Evolutionary conservation across 2,797 vertebrate species (phyloP).

Genomic region (Parauchenoglanis ngamensis): DNA sequence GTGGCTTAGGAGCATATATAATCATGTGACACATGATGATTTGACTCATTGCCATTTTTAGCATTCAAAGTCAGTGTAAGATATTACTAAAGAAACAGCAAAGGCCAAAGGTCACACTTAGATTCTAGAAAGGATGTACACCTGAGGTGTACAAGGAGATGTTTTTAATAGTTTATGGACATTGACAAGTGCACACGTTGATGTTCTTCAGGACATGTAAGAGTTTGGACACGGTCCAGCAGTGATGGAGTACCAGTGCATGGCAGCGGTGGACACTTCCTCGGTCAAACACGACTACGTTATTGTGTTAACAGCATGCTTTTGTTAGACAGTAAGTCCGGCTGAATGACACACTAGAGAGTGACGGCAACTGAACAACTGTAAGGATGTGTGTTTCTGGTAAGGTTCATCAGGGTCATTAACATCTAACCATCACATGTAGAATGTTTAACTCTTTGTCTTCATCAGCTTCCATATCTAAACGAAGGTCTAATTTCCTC

Average conservation of each 20-base stretch:
- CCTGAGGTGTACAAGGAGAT: neutral
- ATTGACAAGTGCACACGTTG: neutral
- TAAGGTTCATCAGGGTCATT: too few species aligned
- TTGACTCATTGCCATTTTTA: constrained; percentile 38
- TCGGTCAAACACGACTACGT: neutral
- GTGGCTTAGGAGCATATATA: constrained; percentile 25
- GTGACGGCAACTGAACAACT: neutral
- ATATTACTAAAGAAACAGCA: neutral
- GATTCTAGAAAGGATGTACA: neutral
- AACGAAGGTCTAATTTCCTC: neutral
- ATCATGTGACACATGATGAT: constrained; percentile 26
- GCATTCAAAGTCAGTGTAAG: constrained; percentile 6
- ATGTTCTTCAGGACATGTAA: constrained; percentile 4
- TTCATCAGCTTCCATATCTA: neutral
- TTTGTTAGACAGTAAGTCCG: neutral
- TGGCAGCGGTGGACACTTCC: neutral
- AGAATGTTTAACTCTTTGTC: too few species aligned
- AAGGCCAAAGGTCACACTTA: neutral
- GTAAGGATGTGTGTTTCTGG: constrained; percentile 6
- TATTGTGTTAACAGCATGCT: neutral
- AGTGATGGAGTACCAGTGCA: constrained; percentile 3
- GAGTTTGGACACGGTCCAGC: constrained; percentile 24
- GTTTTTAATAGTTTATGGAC: neutral
- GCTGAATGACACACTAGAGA: constrained; percentile 19
- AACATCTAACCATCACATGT: neutral